Conservation (phyloP, 2,797 vertebrate species). For the Chelmon rostratus region DNA sequence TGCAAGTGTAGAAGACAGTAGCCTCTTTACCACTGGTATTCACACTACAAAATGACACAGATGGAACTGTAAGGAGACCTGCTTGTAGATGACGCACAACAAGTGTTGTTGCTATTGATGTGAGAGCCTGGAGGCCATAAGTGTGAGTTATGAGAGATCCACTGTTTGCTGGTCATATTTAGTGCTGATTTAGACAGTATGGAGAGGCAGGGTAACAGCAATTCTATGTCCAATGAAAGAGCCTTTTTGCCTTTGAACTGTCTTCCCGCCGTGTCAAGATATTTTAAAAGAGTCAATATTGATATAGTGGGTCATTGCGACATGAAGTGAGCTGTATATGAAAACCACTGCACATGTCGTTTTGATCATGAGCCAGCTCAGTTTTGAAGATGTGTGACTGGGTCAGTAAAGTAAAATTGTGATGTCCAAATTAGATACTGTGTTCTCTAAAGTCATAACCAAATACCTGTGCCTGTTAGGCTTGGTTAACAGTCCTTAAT, state of each 20-base stretch:
- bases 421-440: neutral
- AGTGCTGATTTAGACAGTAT: conserved; percentile 34
- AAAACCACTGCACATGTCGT: neutral
- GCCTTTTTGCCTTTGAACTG: neutral
- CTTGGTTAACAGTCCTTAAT: neutral
- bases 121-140: conserved; percentile 14
- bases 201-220: conserved; percentile 5
- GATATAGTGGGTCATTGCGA: neutral
- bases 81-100: conserved; percentile 26
- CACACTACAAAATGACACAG: conserved; percentile 38
- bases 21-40: conserved; percentile 46
- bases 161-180: conserved; percentile 27
- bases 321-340: neutral
- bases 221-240: neutral
- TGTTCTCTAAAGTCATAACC: no score
- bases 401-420: neutral
- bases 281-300: neutral
- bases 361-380: neutral
- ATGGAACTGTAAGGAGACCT: conserved; percentile 45
- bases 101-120: conserved; percentile 43
- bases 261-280: neutral
- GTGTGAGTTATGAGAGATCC: neutral
- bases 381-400: neutral
- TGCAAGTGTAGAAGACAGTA: conserved; percentile 45
- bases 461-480: neutral